These are phyloP conservation scores for Sebastes matsubarae DNA, from an alignment of 2,797 vertebrate genomes.

Conservation along the genomic window DNA sequence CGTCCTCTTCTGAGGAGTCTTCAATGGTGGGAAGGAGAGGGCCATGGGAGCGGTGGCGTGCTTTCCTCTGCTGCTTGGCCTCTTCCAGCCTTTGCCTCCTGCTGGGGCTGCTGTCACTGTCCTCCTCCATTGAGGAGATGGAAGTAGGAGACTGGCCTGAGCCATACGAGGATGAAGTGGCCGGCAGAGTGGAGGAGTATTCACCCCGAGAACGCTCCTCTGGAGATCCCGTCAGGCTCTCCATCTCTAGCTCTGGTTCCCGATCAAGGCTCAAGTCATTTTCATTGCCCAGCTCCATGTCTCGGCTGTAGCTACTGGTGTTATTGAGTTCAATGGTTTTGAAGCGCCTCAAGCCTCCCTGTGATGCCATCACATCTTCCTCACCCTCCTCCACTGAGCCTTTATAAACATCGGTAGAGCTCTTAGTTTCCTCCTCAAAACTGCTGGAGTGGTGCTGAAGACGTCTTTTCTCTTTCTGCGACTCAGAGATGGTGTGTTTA, in stretches of 20 bases:
- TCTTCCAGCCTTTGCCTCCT: constrained; percentile 94
- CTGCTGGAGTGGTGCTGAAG: constrained; percentile 89
- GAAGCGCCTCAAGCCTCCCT: constrained; percentile 94
- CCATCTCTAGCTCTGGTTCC: constrained; percentile 98
- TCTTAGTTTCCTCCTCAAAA: constrained; percentile 91
- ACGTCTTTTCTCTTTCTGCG: constrained; percentile 90
- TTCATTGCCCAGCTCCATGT: constrained; percentile 90
- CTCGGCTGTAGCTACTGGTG: constrained; percentile 90
- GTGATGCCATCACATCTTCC: constrained; percentile 89
- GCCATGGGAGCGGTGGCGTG: constrained; percentile 95
- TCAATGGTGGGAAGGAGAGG: constrained; percentile 98
- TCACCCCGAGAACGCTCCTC: constrained; percentile 96
- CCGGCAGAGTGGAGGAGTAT: constrained; percentile 95
- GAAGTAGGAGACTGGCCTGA: constrained; percentile 97
- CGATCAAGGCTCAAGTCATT: constrained; percentile 90
- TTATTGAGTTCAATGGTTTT: constrained; percentile 99
- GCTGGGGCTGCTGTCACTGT: constrained; percentile 98
- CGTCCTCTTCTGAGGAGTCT: constrained; percentile 98
- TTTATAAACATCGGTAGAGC: constrained; percentile 82
- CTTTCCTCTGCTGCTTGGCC: constrained; percentile 98
- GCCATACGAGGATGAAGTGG: constrained; percentile 95
- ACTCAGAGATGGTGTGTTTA: constrained; percentile 85
- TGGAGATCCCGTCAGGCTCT: constrained; percentile 96
- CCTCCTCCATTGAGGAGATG: constrained; percentile 97
- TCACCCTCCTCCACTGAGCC: constrained; percentile 83